phyloP scores from a whole-genome alignment of 1,140 invertebrate species.

The Drosophila neocordata region DNA sequence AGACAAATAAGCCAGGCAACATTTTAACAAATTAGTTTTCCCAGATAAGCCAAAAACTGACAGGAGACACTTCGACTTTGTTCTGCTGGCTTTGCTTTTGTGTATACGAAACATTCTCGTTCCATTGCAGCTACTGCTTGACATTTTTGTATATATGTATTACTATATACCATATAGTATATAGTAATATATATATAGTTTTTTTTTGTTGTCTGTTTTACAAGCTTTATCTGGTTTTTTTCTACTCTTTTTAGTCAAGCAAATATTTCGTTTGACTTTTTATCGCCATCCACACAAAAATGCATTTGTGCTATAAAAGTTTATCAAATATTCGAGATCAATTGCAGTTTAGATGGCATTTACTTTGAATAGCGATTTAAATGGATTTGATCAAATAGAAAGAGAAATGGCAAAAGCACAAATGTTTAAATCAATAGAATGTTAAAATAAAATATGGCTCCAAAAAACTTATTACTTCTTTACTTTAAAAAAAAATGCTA shows the following conservation, averaged over 20 bases:
- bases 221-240: slow-evolving; percentile 16
- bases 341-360: slow-evolving; percentile 8
- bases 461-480: neutral
- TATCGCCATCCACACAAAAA: slow-evolving; percentile 7
- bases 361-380: neutral
- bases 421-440: neutral
- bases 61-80: slow-evolving; percentile 12
- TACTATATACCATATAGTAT: slow-evolving; percentile 1
- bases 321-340: slow-evolving; percentile 9
- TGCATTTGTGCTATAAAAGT: slow-evolving; percentile 13
- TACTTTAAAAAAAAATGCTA: too few species aligned
- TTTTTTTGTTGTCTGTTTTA: slow-evolving; percentile 16
- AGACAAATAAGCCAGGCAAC: slow-evolving; percentile 67
- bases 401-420: neutral
- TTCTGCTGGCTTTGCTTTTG: slow-evolving; percentile 1
- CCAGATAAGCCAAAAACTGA: slow-evolving; percentile 54
- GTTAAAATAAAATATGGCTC: neutral
- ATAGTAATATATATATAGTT: neutral
- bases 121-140: slow-evolving; percentile 1
- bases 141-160: slow-evolving; percentile 24
- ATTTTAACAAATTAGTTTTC: slow-evolving; percentile 77
- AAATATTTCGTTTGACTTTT: slow-evolving; percentile 15
- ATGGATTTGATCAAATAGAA: neutral
- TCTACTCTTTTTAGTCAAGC: neutral
- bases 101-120: slow-evolving; percentile 5